Conservation (phyloP, 2,888 invertebrate genomes). For the Candidula unifasciata region DNA sequence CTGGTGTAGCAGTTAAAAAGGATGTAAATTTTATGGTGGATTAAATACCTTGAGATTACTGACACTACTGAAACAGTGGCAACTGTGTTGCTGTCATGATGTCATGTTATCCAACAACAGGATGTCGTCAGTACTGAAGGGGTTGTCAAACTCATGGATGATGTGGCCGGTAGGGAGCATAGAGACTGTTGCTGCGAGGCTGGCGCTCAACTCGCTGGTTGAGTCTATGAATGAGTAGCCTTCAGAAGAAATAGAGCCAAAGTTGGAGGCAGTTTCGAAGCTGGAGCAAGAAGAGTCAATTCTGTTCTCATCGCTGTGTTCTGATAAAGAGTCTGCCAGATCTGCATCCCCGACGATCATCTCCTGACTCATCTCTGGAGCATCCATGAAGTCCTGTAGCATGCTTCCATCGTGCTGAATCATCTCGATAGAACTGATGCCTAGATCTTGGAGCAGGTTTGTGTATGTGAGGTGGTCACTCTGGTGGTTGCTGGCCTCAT, state of each 20-base stretch:
- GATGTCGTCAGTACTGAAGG: not conserved
- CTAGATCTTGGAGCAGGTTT: not conserved
- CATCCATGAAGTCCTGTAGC: not conserved
- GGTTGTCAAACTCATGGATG: not conserved
- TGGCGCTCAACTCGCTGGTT: not conserved
- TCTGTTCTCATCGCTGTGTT: constrained; percentile 25
- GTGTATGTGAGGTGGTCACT: not conserved
- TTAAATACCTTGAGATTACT: not conserved
- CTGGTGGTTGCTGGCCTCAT: not conserved
- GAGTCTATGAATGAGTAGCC: not conserved
- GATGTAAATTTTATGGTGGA: no score
- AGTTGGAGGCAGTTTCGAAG: constrained; percentile 17
- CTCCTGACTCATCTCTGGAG: constrained; percentile 29
- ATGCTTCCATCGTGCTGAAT: not conserved
- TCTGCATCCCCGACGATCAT: constrained; percentile 17
- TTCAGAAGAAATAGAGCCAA: constrained; percentile 25
- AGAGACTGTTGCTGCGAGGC: constrained; percentile 20
- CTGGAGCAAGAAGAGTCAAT: constrained; percentile 49
- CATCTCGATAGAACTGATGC: not conserved
- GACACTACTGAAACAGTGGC: not conserved
- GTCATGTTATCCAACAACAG: not conserved
- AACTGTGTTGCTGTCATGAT: not conserved
- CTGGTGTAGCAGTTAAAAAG: no score
- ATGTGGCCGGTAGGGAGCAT: constrained; percentile 4
- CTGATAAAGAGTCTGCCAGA: not conserved